Percentiles rank a stretch among this genome's conserved stretches.
Evolutionary conservation across 2,797 vertebrate species (phyloP).

Genomic region (Megaceryle alcyon): DNA sequence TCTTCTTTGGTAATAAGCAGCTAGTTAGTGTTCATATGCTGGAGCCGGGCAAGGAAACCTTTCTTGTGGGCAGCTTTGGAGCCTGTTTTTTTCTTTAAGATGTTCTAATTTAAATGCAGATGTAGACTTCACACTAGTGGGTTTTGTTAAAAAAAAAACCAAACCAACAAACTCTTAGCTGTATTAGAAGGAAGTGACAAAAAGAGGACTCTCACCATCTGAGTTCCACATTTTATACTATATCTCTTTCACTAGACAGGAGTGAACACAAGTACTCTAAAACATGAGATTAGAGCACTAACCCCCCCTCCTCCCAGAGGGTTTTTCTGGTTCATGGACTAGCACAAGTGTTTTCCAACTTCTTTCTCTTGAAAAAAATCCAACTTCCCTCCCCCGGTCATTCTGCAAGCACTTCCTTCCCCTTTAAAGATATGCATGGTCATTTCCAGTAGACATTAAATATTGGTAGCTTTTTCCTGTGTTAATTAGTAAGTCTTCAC

Average conservation of each 20-base stretch:
- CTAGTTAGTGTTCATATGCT: constrained; percentile 53
- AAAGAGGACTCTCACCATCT: constrained; percentile 1
- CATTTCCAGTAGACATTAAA: constrained; percentile 35
- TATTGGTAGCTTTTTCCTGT: constrained; percentile 33
- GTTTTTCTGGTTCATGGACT: background rate
- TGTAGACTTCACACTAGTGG: constrained; percentile 68
- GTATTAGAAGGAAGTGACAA: constrained; percentile 37
- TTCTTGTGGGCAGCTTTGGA: constrained; percentile 65
- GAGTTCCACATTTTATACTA: background rate
- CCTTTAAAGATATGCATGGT: background rate
- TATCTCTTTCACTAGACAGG: background rate
- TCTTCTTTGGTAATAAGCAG: constrained; percentile 57
- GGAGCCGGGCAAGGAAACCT: constrained; percentile 62
- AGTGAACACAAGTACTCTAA: background rate
- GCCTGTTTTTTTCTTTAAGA: constrained; percentile 74
- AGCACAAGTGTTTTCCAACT: background rate
- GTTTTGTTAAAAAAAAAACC: constrained; percentile 24
- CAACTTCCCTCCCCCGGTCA: background rate
- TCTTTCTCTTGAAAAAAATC: background rate
- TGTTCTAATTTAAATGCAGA: constrained; percentile 79
- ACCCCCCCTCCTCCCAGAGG: background rate
- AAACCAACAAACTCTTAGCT: background rate
- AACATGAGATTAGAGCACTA: background rate
- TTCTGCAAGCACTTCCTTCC: constrained; percentile 43
- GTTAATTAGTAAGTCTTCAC: background rate